Conservation (phyloP, 2,888 invertebrate genomes). For the Escarpia spicata region DNA sequence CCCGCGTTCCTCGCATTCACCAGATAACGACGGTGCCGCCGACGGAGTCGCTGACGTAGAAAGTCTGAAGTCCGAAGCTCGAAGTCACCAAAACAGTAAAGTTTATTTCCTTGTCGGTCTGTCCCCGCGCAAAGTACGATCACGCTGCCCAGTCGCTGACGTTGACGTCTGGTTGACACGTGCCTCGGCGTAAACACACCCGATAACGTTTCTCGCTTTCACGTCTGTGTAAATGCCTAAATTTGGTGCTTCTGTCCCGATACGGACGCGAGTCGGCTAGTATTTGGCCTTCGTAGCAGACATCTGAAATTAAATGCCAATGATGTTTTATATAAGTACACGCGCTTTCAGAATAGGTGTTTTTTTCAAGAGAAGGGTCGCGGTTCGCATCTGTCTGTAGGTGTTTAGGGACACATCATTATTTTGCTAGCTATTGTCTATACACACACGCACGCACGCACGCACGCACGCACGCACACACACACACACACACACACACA, state of each 20-base stretch:
- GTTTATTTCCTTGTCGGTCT: background rate
- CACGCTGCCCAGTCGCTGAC: background rate
- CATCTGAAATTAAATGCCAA: background rate
- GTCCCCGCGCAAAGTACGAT: background rate
- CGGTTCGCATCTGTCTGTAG: background rate
- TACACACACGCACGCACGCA: too few relatives aligned
- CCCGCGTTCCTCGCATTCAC: background rate
- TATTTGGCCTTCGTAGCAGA: background rate
- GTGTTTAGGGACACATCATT: background rate
- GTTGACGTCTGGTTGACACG: background rate
- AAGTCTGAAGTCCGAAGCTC: background rate
- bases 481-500: too few relatives aligned
- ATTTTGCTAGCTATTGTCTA: too few relatives aligned
- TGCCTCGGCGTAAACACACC: background rate
- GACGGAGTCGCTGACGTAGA: background rate
- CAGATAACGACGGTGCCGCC: background rate
- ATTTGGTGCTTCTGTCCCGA: background rate
- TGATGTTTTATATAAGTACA: background rate
- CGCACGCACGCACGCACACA: too few relatives aligned
- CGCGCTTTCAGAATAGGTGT: background rate
- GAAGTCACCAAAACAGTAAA: constrained; percentile 1
- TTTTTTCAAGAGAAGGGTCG: background rate
- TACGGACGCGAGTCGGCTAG: background rate
- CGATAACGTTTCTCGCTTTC: background rate
- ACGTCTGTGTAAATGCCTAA: background rate